phyloP scores from a whole-genome alignment of 2,888 invertebrate genomes.

The Myathropa florea region DNA sequence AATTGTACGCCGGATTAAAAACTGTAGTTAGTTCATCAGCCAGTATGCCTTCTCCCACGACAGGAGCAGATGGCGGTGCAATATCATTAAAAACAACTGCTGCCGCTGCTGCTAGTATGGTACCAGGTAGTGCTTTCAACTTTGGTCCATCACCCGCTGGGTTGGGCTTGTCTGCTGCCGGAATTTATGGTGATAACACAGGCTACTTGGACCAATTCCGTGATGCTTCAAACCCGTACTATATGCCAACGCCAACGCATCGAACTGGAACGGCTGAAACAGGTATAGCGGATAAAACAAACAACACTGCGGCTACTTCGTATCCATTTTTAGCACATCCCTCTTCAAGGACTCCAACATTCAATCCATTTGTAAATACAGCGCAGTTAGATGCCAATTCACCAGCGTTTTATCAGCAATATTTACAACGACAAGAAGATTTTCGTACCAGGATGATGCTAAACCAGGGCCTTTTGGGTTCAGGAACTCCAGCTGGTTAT shows the following conservation, averaged over 20 bases:
- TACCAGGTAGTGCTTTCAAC: conserved; percentile 92
- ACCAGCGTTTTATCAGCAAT: conserved; percentile 86
- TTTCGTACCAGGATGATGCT: conserved; percentile 84
- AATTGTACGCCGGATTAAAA: conserved; percentile 83
- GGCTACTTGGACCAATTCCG: conserved; percentile 87
- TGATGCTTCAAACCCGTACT: conserved; percentile 84
- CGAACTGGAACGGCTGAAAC: conserved; percentile 73
- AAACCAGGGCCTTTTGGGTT: conserved; percentile 78
- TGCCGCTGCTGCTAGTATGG: conserved; percentile 83
- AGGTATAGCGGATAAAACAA: conserved; percentile 80
- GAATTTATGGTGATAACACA: conserved; percentile 85
- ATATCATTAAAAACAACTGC: conserved; percentile 84
- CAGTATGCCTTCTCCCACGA: conserved; percentile 59
- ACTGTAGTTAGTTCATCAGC: conserved; percentile 77
- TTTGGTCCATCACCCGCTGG: conserved; percentile 87
- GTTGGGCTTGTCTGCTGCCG: conserved; percentile 81
- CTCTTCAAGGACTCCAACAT: conserved; percentile 81
- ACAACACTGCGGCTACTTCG: conserved; percentile 81
- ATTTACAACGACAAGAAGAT: conserved; percentile 85
- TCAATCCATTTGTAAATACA: conserved; percentile 83
- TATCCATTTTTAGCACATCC: conserved; percentile 84
- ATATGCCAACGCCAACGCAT: conserved; percentile 81
- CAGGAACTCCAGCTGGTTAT: conserved; percentile 82
- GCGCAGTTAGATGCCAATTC: conserved; percentile 84
- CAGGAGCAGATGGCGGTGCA: conserved; percentile 75